Evolutionary conservation across 2,888 invertebrate genomes (phyloP).

Genomic region (Darwinula stevensoni): DNA sequence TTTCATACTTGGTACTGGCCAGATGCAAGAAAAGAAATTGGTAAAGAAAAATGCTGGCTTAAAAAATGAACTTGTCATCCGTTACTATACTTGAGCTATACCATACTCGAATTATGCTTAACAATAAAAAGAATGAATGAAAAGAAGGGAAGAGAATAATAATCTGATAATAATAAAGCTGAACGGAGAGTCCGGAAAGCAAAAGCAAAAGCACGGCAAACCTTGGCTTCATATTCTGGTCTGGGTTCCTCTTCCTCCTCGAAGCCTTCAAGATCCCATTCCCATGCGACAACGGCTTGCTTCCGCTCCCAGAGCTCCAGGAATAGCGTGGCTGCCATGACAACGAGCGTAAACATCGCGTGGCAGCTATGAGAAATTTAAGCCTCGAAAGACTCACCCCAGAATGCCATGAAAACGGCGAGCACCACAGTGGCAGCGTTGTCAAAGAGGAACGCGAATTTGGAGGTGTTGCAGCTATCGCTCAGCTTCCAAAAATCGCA

Average conservation of each 20-base stretch:
- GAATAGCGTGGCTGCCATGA: constrained; percentile 51
- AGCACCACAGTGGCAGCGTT: constrained; percentile 83
- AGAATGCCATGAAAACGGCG: constrained; percentile 82
- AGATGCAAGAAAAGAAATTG: too few relatives aligned
- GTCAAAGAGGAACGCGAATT: constrained; percentile 68
- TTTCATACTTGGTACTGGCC: too few relatives aligned
- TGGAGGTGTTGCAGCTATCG: constrained; percentile 66
- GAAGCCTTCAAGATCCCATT: constrained; percentile 73
- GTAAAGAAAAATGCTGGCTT: too few relatives aligned
- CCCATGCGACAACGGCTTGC: constrained; percentile 72
- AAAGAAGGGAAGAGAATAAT: too few relatives aligned
- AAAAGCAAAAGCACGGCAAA: constrained; percentile 6
- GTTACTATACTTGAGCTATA: too few relatives aligned
- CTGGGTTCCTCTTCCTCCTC: constrained; percentile 47
- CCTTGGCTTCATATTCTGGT: constrained; percentile 79
- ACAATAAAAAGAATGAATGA: too few relatives aligned
- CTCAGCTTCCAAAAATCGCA: constrained; percentile 54
- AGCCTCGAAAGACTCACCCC: too few relatives aligned
- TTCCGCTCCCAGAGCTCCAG: constrained; percentile 84
- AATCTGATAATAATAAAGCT: too few relatives aligned
- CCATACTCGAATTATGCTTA: too few relatives aligned
- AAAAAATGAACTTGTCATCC: too few relatives aligned
- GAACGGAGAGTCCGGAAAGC: not conserved
- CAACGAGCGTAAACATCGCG: too few relatives aligned
- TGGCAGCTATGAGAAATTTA: too few relatives aligned